These are phyloP conservation scores for Porites rus DNA, from an alignment of 92 coral and sea anemone genomes.

Conservation along the genomic window DNA sequence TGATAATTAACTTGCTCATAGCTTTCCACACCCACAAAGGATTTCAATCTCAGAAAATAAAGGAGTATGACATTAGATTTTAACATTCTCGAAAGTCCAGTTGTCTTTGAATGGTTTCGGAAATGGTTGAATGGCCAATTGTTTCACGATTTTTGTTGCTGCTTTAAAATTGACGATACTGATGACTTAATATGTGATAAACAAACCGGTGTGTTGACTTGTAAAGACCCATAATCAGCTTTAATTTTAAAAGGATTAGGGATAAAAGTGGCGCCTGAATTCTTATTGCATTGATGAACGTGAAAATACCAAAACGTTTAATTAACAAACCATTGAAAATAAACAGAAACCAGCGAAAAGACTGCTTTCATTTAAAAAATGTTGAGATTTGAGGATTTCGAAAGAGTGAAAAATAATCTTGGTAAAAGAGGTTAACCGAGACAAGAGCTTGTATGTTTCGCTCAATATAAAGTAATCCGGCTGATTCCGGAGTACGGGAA, in stretches of 20 bases:
- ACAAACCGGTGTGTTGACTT: neutral
- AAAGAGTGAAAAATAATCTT: no score
- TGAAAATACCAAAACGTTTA: no score
- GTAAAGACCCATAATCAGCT: neutral
- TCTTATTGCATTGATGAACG: neutral
- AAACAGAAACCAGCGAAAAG: no score
- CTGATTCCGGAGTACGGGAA: no score
- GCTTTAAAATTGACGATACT: neutral
- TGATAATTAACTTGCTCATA: slow-evolving; percentile 3
- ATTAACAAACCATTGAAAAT: no score
- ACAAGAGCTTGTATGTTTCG: no score
- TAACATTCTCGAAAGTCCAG: no score
- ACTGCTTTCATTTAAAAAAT: no score
- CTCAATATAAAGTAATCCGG: no score
- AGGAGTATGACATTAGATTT: neutral
- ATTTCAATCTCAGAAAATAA: neutral
- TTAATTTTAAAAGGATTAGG: slow-evolving; percentile 17
- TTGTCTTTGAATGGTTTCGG: neutral
- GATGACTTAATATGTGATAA: neutral
- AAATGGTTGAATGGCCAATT: neutral
- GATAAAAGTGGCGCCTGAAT: slow-evolving; percentile 6
- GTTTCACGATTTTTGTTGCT: neutral
- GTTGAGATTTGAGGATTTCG: no score
- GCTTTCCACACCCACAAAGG: neutral
- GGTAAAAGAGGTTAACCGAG: no score